Percentiles rank a stretch among this genome's conserved stretches.
These are phyloP conservation scores for Choloepus hoffmanni DNA, from an alignment of 2,113 vertebrate species.

Conservation along the genomic window DNA sequence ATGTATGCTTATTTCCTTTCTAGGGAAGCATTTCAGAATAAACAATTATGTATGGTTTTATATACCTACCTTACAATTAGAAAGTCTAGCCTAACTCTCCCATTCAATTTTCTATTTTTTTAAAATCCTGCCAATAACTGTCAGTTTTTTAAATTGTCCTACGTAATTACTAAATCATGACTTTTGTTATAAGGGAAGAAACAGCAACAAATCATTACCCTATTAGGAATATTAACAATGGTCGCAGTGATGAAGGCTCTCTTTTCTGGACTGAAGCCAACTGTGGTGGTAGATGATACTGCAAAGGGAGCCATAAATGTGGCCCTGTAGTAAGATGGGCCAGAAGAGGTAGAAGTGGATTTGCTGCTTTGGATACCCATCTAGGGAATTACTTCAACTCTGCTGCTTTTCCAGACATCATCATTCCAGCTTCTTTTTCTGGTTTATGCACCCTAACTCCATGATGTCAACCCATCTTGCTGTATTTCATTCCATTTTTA, in stretches of 20 bases:
- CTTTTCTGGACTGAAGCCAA: constrained; percentile 13
- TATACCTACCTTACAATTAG: neutral
- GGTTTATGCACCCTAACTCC: neutral
- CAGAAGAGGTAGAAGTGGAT: neutral
- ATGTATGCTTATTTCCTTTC: neutral
- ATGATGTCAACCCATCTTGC: neutral
- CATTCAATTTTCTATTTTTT: constrained; percentile 8
- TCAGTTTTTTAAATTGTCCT: neutral
- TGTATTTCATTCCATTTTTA: neutral
- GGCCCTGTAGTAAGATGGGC: neutral
- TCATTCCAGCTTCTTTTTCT: neutral
- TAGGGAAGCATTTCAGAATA: neutral
- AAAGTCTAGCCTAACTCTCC: neutral
- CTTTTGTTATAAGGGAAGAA: neutral
- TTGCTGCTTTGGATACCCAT: neutral
- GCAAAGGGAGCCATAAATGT: neutral
- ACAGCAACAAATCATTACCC: neutral
- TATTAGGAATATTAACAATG: neutral
- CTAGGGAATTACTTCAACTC: neutral
- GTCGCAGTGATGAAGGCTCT: neutral
- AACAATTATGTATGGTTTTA: neutral
- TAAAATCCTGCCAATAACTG: neutral
- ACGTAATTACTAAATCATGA: neutral
- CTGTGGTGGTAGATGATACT: neutral
- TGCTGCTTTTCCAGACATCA: neutral